These are phyloP conservation scores for Strigamia transsilvanica DNA, from an alignment of 2,888 invertebrate species.

Conservation along the genomic window DNA sequence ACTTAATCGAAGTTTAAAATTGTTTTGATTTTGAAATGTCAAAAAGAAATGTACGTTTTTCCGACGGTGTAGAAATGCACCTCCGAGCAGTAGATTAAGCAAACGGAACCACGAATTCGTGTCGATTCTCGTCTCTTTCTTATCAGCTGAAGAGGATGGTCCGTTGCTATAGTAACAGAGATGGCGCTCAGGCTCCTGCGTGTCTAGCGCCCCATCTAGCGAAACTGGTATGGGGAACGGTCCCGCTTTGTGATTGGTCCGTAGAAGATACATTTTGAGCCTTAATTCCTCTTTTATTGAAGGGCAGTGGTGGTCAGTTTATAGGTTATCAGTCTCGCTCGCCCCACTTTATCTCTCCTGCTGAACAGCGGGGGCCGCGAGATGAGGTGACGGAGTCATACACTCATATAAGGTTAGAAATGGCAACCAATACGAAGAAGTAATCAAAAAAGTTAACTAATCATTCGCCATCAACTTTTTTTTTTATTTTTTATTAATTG, in stretches of 20 bases:
- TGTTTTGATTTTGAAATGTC: not conserved
- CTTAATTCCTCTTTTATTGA: conserved; percentile 52
- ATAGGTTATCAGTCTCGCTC: conserved; percentile 52
- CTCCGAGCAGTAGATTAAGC: not conserved
- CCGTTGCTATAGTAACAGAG: conserved; percentile 46
- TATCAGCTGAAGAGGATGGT: conserved; percentile 42
- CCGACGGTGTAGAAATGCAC: not conserved
- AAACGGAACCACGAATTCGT: conserved; percentile 18
- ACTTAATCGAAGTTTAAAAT: not conserved
- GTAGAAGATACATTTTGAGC: conserved; percentile 52
- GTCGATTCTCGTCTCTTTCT: conserved; percentile 30
- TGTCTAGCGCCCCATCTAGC: conserved; percentile 37
- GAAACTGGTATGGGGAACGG: conserved; percentile 33
- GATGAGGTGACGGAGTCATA: conserved; percentile 49
- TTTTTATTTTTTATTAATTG: not conserved
- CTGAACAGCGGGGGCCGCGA: conserved; percentile 49
- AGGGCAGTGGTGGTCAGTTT: conserved; percentile 54
- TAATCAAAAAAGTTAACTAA: conserved; percentile 42
- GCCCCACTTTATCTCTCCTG: conserved; percentile 50
- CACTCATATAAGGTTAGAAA: conserved; percentile 42
- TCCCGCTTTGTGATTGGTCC: conserved; percentile 51
- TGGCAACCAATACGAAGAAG: conserved; percentile 32
- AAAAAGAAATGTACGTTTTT: not conserved
- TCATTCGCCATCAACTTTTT: conserved; percentile 16
- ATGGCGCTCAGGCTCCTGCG: conserved; percentile 46